Base-by-base conservation (phyloP, 2,888 invertebrate genomes). In the Tromatobia lineatoria region DNA sequence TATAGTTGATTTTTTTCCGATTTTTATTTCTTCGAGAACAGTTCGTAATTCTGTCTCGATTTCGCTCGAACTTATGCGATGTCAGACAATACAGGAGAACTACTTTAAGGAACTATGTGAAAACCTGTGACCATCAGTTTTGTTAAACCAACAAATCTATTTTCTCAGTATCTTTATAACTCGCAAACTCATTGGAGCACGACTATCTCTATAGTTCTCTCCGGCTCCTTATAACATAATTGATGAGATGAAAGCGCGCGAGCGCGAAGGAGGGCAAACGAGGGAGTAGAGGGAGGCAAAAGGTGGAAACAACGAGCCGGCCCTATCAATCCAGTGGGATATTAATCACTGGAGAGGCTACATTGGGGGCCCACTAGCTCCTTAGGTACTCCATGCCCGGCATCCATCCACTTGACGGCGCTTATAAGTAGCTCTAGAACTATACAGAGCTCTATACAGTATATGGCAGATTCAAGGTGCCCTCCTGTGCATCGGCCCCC, bases 281-380 rank as follows among this genome's bases (percentile, higher is more conserved):
- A 86, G 82, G 79, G 34, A n/a, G 69, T 23, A 61, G 54, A 71
- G 76, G 64, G 54, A 71, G 75, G 64, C 54, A 66, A 84, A 78
- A 82, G 81, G 82, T 79, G 78, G 79, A 85, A 82, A 79, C 75
- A 71, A 75, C 50, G 45, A 71, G 54, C 64, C 64, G 52, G 59
- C 78, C 78, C 91, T 91, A 92, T 93, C 92, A 93, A 93, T 92
- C 92, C 89, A 85, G 88, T 75, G 61, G 78, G 90, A 93, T 92
- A 93, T 93, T 93, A 92, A 93, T 93, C 91, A 91, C 91, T 90
- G 89, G 91, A 92, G 92, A 92, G 91, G 92, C 91, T 91, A 91
- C 90, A 89, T 88, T 89, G 87, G n/a, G 87, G 52, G 34, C 57
- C 69, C 54, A 42, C 54, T 89, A 89, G 88, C 90, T 90, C 89